These are phyloP conservation scores for Tolypeutes matacus DNA, from an alignment of 2,797 vertebrate genomes.

Conservation along the genomic window DNA sequence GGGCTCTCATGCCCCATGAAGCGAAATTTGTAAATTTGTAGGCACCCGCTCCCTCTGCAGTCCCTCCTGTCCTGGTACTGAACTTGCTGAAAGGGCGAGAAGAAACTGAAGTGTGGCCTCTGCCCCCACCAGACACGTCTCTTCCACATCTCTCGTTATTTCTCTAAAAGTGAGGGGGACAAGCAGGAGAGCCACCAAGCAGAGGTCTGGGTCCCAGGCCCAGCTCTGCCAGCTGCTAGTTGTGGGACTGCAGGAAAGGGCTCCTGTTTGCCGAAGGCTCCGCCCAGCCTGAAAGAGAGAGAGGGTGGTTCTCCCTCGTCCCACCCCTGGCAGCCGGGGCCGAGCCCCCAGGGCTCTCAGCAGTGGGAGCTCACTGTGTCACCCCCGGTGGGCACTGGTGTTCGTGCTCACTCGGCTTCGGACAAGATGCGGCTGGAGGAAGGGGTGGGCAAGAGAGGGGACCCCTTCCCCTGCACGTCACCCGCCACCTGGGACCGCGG, in stretches of 20 bases:
- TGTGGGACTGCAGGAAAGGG: too few relatives aligned
- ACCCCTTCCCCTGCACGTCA: accelerated
- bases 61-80: not conserved
- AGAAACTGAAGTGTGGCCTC: not conserved
- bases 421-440: accelerated
- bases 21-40: not conserved
- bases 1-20: not conserved
- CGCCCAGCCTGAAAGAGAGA: not conserved
- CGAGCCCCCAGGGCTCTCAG: too few relatives aligned
- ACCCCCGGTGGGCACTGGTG: accelerated
- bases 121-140: accelerated
- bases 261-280: not conserved
- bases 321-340: accelerated
- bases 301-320: accelerated
- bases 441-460: not conserved
- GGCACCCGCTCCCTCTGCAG: not conserved
- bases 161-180: accelerated
- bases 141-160: not conserved
- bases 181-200: too few relatives aligned
- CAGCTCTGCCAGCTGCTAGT: accelerated
- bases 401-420: accelerated
- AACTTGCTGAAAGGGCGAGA: not conserved
- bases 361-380: accelerated
- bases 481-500: not conserved
- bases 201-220: not conserved